phyloP scores from a whole-genome alignment of 2,113 vertebrate genomes.

The Pogona vitticeps region DNA sequence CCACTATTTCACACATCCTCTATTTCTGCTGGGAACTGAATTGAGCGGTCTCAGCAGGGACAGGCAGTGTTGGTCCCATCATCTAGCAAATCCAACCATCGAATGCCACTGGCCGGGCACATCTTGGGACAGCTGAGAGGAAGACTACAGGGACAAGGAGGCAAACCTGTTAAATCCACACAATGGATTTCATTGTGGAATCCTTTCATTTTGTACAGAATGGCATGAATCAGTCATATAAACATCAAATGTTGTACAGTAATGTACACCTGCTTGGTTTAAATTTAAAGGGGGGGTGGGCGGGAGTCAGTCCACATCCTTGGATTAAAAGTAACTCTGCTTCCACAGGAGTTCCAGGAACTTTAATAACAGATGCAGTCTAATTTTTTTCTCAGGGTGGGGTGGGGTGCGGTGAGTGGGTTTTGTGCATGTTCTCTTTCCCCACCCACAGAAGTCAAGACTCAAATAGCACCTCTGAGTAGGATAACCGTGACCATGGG shows the following conservation, averaged over 20 bases:
- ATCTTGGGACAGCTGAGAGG: not conserved
- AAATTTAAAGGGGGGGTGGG: not conserved
- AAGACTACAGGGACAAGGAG: not conserved
- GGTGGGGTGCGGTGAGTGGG: too few relatives aligned
- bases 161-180: conserved; percentile 10
- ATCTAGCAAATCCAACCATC: not conserved
- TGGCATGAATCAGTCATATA: not conserved
- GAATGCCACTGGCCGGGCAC: not conserved
- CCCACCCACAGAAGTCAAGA: not conserved
- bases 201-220: not conserved
- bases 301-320: too few relatives aligned
- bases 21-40: not conserved
- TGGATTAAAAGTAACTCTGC: not conserved
- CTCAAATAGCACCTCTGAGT: not conserved
- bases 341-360: not conserved
- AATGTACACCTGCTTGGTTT: not conserved
- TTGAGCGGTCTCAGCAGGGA: not conserved
- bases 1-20: not conserved
- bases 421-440: not conserved
- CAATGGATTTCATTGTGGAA: not conserved
- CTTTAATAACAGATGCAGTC: too few relatives aligned
- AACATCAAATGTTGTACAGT: not conserved
- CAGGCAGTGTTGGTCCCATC: conserved; percentile 1
- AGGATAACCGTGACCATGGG: not conserved
- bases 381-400: not conserved